Evolutionary conservation across 2,797 vertebrate genomes (phyloP).

Genomic region (Knipowitschia caucasica): DNA sequence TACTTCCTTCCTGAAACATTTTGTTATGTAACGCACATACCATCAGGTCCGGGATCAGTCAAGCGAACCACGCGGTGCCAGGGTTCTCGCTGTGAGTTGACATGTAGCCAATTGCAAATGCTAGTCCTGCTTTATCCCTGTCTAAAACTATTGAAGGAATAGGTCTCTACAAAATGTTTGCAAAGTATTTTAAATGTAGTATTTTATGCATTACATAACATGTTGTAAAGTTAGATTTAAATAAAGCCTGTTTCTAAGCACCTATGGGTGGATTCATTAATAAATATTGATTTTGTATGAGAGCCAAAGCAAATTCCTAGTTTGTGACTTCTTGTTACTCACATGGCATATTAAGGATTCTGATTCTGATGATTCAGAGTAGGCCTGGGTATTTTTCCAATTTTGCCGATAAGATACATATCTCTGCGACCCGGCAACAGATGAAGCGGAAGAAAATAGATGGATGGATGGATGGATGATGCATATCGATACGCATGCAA

Average conservation of each 20-base stretch:
- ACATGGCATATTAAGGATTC: no score
- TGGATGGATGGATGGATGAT: no score
- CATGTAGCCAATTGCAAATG: constrained; percentile 14
- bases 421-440: no score
- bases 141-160: constrained; percentile 6
- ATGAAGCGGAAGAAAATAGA: no score
- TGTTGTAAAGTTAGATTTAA: not conserved
- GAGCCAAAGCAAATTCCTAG: no score
- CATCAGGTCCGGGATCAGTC: constrained; percentile 39
- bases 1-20: constrained; percentile 46
- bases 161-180: not conserved
- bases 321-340: no score
- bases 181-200: not conserved
- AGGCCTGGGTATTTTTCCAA: no score
- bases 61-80: constrained; percentile 17
- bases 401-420: no score
- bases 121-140: constrained; percentile 17
- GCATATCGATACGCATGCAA: no score
- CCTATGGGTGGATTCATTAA: not conserved
- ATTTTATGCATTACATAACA: not conserved
- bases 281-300: no score
- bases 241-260: not conserved
- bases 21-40: constrained; percentile 40
- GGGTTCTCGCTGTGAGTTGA: constrained; percentile 30
- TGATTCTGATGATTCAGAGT: no score